Percentiles rank a stretch among this genome's conserved stretches.
Conservation (phyloP, 2,113 vertebrate genomes). For the Austrofundulus limnaeus region DNA sequence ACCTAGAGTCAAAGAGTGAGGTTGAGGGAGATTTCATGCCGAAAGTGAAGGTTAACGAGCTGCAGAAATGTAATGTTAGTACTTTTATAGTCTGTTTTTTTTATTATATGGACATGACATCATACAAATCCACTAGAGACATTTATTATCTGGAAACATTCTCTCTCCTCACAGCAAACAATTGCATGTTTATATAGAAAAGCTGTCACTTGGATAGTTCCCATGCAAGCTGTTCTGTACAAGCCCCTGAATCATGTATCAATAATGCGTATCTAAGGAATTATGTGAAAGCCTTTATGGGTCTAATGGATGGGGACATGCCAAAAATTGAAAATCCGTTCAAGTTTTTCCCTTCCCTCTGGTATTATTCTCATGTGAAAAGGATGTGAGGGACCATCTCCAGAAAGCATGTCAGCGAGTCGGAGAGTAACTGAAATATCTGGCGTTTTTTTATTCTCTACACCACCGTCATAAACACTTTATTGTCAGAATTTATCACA, state of each 20-base stretch:
- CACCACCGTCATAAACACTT: constrained; percentile 53
- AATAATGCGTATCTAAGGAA: constrained; percentile 62
- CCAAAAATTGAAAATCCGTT: constrained; percentile 65
- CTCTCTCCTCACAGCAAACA: constrained; percentile 38
- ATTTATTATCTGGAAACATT: constrained; percentile 48
- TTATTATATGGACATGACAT: constrained; percentile 54
- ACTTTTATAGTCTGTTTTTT: constrained; percentile 54
- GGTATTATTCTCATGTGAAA: constrained; percentile 65
- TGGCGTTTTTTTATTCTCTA: constrained; percentile 35
- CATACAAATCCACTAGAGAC: constrained; percentile 47
- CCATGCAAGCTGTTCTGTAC: constrained; percentile 50
- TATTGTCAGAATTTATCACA: constrained; percentile 58
- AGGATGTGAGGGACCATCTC: constrained; percentile 51
- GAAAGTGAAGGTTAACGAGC: constrained; percentile 69
- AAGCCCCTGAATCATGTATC: constrained; percentile 60
- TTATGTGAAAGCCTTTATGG: constrained; percentile 60
- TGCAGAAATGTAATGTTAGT: constrained; percentile 59
- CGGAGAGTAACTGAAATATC: constrained; percentile 44
- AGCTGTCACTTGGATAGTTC: constrained; percentile 66
- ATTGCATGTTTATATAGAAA: constrained; percentile 38
- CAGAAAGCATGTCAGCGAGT: constrained; percentile 53
- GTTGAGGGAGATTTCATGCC: constrained; percentile 64
- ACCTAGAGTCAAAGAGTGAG: constrained; percentile 50
- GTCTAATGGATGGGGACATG: constrained; percentile 57
- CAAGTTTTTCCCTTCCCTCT: constrained; percentile 58